Percentiles rank a stretch among this genome's conserved stretches.
Evolutionary conservation across 2,797 vertebrate genomes (phyloP).

Genomic region (Hypotaenidia philippensis): DNA sequence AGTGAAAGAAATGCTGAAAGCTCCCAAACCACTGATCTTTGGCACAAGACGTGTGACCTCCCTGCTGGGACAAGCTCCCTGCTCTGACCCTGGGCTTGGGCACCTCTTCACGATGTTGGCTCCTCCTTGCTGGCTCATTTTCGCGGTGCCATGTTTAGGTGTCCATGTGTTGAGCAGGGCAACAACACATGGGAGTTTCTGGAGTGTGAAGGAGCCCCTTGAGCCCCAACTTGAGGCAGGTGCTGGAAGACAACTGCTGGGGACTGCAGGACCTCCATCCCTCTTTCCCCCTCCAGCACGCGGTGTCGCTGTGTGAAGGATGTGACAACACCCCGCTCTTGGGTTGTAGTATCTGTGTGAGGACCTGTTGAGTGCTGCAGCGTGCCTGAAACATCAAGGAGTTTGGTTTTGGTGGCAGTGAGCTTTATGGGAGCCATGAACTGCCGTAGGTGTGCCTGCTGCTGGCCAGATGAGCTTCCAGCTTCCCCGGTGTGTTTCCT

Average conservation of each 20-base stretch:
- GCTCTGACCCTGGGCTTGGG: neutral
- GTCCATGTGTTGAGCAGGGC: neutral
- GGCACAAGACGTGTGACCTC: neutral
- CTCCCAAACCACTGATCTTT: neutral
- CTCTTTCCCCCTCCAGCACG: neutral
- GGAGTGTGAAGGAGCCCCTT: neutral
- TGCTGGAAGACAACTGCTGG: neutral
- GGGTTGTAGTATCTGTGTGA: neutral
- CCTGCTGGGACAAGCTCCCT: neutral
- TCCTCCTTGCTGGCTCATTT: neutral
- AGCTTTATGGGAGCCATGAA: neutral
- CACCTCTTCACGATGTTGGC: rapidly evolving
- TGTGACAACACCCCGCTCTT: neutral
- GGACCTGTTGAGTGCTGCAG: neutral
- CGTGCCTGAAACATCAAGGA: neutral
- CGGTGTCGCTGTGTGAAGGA: neutral
- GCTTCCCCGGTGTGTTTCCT: neutral
- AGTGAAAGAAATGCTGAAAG: neutral
- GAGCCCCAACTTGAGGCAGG: neutral
- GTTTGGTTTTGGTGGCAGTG: neutral
- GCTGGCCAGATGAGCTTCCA: neutral
- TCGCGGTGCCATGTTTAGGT: neutral
- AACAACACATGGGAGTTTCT: rapidly evolving
- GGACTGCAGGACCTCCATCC: neutral
- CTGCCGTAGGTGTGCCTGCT: neutral